Conservation (phyloP, 2,797 vertebrate species). For the Chrosomus eos region DNA sequence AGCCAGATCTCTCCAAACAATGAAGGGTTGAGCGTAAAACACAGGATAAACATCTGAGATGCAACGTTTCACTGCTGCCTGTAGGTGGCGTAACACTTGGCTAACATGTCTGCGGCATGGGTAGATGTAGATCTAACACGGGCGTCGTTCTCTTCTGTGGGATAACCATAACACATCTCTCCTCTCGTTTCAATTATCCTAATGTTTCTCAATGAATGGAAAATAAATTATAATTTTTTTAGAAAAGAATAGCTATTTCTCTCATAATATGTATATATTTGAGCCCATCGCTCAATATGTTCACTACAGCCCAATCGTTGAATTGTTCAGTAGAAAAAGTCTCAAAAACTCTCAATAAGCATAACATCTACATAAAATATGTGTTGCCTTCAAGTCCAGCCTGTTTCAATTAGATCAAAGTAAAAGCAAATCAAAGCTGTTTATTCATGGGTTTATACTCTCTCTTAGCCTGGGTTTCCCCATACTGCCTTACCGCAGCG, state of each 20-base stretch:
- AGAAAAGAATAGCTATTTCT: background rate
- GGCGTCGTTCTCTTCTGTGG: conserved; percentile 56
- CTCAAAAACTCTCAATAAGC: background rate
- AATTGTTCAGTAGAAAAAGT: background rate
- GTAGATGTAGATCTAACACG: conserved; percentile 68
- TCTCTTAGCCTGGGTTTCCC: too few species aligned
- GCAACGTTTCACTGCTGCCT: conserved; percentile 67
- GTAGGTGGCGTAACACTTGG: conserved; percentile 61
- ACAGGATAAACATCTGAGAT: conserved; percentile 84
- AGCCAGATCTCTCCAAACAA: conserved; percentile 29
- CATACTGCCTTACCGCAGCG: too few species aligned
- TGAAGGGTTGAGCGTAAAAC: conserved; percentile 48
- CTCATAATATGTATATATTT: background rate
- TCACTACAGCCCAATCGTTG: background rate
- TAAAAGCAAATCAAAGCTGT: background rate
- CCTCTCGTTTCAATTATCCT: conserved; percentile 1
- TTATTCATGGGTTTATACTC: background rate
- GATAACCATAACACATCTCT: conserved; percentile 57
- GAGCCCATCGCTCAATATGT: background rate
- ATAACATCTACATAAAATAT: background rate
- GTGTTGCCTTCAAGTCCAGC: background rate
- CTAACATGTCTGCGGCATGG: conserved; percentile 74
- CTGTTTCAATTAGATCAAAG: background rate
- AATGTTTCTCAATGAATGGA: background rate
- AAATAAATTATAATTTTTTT: background rate